Base-by-base conservation (phyloP, 1,140 invertebrate species). In the Eupristina koningsbergeri region DNA sequence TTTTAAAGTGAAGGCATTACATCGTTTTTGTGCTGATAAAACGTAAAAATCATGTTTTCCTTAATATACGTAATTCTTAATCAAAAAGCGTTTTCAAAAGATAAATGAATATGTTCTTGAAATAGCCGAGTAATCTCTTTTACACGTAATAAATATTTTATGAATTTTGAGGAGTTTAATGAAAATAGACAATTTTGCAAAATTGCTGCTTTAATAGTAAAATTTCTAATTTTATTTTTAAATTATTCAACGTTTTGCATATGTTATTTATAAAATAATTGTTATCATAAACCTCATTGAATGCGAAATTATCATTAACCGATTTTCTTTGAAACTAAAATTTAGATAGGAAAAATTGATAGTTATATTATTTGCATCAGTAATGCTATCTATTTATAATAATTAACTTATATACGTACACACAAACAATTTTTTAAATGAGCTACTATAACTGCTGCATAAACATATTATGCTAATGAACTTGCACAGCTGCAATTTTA, bases 381-480 rank as follows among this genome's bases (percentile, higher is more conserved):
- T 19, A 67, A 36, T 17, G 5, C 3, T 67, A 7, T 67, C 0
- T 67, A 34, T 67, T 36, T 67, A 39, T 64, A 64, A 34, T 34
- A 15, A 31, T 64, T 34, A 1, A 29, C 63, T 6, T 11, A 34
- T 64, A 34, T 31, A 64, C 9, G 3, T 7, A 64, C 34, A 34
- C 19, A 36, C 13, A 15, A 9, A 41, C 67, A 45, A 41, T 73
- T 73, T 13, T 41, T 45, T n/a, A 73, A 45, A 73, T 45, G 69
- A 45, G 39, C 41, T 41, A n/a, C 39, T 73, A 47, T 29, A 29
- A 34, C 73, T 53, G 22, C 29, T 53, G 73, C 73, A 75, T 75
- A 75, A 75, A 53, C 73, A 53, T 75, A 45, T 41, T 75, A 75
- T 75, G 73, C 47, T 75, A 75, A 75, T 53, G 41, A 34, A 47